Base-by-base conservation (phyloP, 2,113 vertebrate species). In the Chaetura pelagica region DNA sequence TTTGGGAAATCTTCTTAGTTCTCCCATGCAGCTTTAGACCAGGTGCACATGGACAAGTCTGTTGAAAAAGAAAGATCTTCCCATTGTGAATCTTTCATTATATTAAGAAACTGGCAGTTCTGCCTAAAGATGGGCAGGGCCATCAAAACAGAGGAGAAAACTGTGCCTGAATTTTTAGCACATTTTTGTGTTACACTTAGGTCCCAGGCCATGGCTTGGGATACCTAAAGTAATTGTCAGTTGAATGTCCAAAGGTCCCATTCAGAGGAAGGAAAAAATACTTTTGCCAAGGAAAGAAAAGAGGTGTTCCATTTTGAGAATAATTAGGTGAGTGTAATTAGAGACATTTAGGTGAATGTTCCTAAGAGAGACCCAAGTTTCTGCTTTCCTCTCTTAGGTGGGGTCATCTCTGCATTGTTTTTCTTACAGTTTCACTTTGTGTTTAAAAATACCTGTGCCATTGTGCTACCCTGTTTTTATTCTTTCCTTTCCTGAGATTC, bases 1-100 rank as follows among this genome's bases (percentile, higher is more conserved):
- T 27, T 52, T 95, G 69, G 79, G 77, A 93, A 92, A 69, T 84
- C 58, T 90, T 95, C 92, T 68, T 84, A 38, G 61, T 58, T 79
- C 46, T 90, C 62, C 73, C 26, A 48, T 79, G 73, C 44, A 46
- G 69, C 34, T 81, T 75, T 93, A 58, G 64, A 68, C 49, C 83
- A 91, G 73, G 68, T 92, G 85, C 76, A 90, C 1, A 1, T 66
- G 73, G 64, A 90, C 54, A 8, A 40, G 15, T 80, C 61, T 89
- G 69, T 42, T 87, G 58, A 83, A 78, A 87, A 92, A 55, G 61
- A 87, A 26, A 27, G 79, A 72, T 44, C 57, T 72, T 93, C 64
- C 92, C 75, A 68, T 23, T 34, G 59, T 34, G 59, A 67, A 32
- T 59, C 57, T 61, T 81, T 74, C 7, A 29, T 80, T 83, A 7